A percentile compares a stretch with the other conserved stretches of the same genome.
phyloP scores from a whole-genome alignment of 2,888 invertebrate genomes.

The Agrotis exclamationis region DNA sequence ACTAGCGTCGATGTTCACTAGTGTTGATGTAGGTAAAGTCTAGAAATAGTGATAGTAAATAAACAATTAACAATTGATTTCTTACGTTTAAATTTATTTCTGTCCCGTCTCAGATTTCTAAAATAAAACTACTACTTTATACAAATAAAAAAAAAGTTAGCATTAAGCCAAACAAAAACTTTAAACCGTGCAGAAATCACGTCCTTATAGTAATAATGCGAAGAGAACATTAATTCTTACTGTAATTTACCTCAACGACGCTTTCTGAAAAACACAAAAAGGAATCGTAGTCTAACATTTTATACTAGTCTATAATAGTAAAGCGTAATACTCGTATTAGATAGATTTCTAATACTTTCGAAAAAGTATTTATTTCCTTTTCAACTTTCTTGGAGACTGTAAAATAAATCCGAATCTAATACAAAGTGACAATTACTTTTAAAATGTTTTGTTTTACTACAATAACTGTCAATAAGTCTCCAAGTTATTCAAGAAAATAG shows the following conservation, averaged over 20 bases:
- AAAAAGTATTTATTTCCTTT: conserved; percentile 3
- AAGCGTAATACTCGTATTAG: not conserved
- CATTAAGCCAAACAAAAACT: conserved; percentile 3
- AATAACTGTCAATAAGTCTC: too few species aligned
- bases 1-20: too few species aligned
- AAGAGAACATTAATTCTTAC: conserved; percentile 16
- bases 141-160: conserved; percentile 10
- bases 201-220: conserved; percentile 13
- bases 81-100: not conserved
- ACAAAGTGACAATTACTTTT: not conserved
- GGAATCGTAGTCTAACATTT: not conserved
- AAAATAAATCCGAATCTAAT: not conserved
- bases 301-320: too few species aligned
- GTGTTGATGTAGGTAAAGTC: too few species aligned
- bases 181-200: conserved; percentile 31
- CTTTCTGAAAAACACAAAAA: not conserved
- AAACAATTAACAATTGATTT: not conserved
- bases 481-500: too few species aligned
- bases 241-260: conserved; percentile 19
- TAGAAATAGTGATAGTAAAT: too few species aligned
- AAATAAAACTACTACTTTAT: not conserved
- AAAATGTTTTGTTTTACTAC: not conserved
- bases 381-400: not conserved
- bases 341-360: conserved; percentile 13
- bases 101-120: conserved; percentile 5